Evolutionary conservation across 2,113 vertebrate species (phyloP).

Genomic region (Archilochus colubris): DNA sequence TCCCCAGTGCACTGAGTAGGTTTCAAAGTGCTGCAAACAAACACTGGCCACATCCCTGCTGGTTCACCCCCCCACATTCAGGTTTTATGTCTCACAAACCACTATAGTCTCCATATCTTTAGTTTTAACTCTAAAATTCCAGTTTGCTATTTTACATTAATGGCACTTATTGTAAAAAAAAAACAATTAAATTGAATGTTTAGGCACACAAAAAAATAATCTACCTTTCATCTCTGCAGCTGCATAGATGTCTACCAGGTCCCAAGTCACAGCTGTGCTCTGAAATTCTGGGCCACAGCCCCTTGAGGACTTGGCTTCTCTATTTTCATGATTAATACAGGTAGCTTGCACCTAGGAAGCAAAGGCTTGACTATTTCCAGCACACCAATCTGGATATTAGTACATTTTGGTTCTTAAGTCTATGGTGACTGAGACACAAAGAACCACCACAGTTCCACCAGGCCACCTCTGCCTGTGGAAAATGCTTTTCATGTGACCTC

Average conservation of each 20-base stretch:
- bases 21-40: constrained; percentile 18
- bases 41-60: neutral
- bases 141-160: constrained; percentile 68
- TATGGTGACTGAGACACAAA: neutral
- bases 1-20: neutral
- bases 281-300: neutral
- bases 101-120: neutral
- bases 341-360: neutral
- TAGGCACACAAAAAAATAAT: constrained; percentile 51
- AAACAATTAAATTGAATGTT: neutral
- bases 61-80: neutral
- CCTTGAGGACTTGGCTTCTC: neutral
- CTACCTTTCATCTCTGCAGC: constrained; percentile 50
- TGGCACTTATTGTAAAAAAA: constrained; percentile 74
- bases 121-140: constrained; percentile 43
- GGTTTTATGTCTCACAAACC: neutral
- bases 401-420: neutral
- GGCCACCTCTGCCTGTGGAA: neutral
- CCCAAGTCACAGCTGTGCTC: neutral
- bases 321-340: neutral
- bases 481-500: neutral
- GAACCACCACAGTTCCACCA: neutral
- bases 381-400: neutral
- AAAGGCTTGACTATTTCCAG: neutral
- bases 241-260: constrained; percentile 24